Conservation (phyloP, 2,888 invertebrate genomes). For the Heteropelma amictum region DNA sequence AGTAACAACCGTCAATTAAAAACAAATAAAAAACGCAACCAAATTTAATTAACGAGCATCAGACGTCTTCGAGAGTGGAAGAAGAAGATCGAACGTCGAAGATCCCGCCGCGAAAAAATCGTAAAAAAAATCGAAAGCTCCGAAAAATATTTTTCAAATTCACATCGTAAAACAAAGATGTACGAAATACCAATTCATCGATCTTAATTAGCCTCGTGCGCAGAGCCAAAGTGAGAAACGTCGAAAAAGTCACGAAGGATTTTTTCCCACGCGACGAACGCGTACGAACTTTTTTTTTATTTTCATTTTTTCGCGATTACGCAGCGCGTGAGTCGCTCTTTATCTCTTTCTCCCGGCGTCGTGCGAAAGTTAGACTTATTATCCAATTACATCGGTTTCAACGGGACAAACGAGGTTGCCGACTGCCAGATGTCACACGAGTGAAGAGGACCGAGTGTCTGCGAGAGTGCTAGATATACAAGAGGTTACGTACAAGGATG, state of each 20-base stretch:
- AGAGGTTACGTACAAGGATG: background rate
- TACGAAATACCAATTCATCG: too few species aligned
- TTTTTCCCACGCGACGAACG: too few species aligned
- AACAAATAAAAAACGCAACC: too few species aligned
- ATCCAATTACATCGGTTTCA: constrained; percentile 74
- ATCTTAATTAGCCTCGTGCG: too few species aligned
- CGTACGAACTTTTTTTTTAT: constrained; percentile 11
- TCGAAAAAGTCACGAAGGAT: too few species aligned
- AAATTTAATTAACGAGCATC: constrained; percentile 44
- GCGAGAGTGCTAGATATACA: constrained; percentile 50
- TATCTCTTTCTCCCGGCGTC: constrained; percentile 45
- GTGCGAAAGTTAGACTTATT: constrained; percentile 68
- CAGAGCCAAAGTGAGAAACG: too few species aligned
- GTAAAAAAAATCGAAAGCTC: too few species aligned
- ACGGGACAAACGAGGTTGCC: constrained; percentile 73
- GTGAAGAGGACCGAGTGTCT: constrained; percentile 54
- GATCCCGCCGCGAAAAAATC: too few species aligned
- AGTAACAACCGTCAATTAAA: constrained; percentile 22
- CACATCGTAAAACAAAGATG: too few species aligned
- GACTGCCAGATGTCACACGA: constrained; percentile 75
- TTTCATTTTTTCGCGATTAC: constrained; percentile 6
- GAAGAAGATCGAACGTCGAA: background rate
- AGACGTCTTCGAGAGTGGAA: constrained; percentile 8
- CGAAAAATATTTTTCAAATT: too few species aligned
- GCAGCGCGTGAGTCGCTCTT: background rate